Base-by-base conservation (phyloP, 2,888 invertebrate genomes). In the Spialia ferax region DNA sequence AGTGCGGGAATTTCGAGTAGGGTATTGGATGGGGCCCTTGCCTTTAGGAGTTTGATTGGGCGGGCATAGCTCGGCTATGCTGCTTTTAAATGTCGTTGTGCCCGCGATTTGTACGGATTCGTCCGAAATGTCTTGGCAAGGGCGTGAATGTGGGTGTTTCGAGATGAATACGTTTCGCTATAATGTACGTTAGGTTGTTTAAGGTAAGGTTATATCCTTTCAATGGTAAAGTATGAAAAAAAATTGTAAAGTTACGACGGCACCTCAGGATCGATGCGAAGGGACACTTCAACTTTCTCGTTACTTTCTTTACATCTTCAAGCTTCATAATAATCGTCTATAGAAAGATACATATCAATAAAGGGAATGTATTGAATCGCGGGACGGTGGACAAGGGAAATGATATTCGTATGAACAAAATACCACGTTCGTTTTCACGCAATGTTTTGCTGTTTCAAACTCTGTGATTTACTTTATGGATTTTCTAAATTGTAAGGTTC, bases 381-480 rank as follows among this genome's bases (percentile, higher is more conserved):
- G 86, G 82, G 85, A 85, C 80, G 86, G 86, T 86, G 86, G 81
- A 75, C 66, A 67, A 38, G 71, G 77, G 71, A 71, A 78, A 45
- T 66, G 77, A 70, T 71, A 78, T 78, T 79, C 70, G 79, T 82
- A 81, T 81, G 80, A 85, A 84, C 83, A 81, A 81, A 75, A 84
- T 82, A 22, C 82, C 83, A 79, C 76, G 83, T 85, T 87, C 84
- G 84, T 73, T 76, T 75, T 71, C 85, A 88, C 85, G 88, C 83
- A 87, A 89, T 90, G 81, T 87, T 91, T 93, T 91, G 93, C 93
- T 88, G 81, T 88, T 93, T 89, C 86, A 85, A 87, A 89, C 88
- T 91, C 93, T 93, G 93, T 93, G 93, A 93, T 93, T 93, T 91
- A 90, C 87, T 89, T 93, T 93, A 91, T 86, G 90, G 87, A 90